Percentiles rank a stretch among this genome's conserved stretches.
phyloP scores from a whole-genome alignment of 1,140 invertebrate species.

The Penaeus japonicus region DNA sequence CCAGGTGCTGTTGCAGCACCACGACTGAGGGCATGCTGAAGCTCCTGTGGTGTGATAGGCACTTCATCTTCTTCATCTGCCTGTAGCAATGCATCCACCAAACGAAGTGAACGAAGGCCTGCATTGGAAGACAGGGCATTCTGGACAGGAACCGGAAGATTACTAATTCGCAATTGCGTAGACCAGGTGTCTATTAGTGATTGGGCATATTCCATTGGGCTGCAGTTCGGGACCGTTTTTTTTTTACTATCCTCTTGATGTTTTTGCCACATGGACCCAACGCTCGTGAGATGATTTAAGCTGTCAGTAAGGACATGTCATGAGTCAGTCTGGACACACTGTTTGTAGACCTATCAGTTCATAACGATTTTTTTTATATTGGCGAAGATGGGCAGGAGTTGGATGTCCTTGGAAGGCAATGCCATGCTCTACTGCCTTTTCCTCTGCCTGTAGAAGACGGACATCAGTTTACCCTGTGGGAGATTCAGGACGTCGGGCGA shows the following conservation, averaged over 20 bases:
- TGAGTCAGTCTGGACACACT: neutral
- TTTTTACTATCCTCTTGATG: neutral
- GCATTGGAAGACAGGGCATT: no score
- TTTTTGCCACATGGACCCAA: conserved; percentile 23
- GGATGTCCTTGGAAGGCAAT: neutral
- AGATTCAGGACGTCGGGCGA: neutral
- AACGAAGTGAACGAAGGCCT: no score
- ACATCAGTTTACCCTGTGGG: no score
- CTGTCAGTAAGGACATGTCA: conserved; percentile 2
- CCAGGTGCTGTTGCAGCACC: no score
- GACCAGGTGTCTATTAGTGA: no score
- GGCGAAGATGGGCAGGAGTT: neutral
- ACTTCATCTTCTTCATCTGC: no score
- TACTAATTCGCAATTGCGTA: no score
- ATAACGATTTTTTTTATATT: neutral
- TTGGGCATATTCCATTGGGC: neutral
- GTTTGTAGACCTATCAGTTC: neutral
- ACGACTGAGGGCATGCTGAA: no score
- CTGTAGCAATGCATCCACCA: no score
- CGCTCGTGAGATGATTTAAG: conserved; percentile 26
- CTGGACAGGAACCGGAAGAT: no score
- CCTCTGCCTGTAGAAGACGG: neutral
- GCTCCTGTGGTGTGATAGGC: no score
- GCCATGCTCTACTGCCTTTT: neutral
- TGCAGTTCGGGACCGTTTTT: conserved; percentile 11